A percentile compares a stretch with the other conserved stretches of the same genome.
These are phyloP conservation scores for Phrynosoma platyrhinos DNA, from an alignment of 2,113 vertebrate genomes.

Conservation along the genomic window DNA sequence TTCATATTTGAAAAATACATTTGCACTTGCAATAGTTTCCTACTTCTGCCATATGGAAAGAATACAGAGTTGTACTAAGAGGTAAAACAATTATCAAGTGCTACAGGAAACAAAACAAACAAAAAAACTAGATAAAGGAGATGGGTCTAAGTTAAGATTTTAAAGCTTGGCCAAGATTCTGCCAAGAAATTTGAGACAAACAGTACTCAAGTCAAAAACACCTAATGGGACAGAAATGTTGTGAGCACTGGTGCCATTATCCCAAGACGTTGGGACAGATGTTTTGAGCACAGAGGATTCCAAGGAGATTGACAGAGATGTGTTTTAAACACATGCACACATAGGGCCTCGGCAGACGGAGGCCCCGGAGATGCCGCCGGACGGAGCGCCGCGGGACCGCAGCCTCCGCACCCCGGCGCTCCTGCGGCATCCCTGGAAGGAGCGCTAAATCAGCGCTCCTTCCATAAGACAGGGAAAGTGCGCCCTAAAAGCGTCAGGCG, in stretches of 20 bases:
- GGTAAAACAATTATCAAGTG: not conserved
- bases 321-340: too few species aligned
- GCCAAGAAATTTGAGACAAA: constrained; percentile 43
- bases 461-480: too few species aligned
- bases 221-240: constrained; percentile 14
- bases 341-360: too few species aligned
- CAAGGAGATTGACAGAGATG: too few species aligned
- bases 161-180: constrained; percentile 32
- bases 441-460: too few species aligned
- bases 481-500: too few species aligned
- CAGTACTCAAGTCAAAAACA: constrained; percentile 14
- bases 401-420: too few species aligned
- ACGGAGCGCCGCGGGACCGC: too few species aligned
- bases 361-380: too few species aligned
- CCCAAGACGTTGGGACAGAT: too few species aligned
- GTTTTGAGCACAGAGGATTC: too few species aligned
- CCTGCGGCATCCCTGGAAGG: too few species aligned
- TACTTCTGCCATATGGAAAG: not conserved
- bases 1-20: constrained; percentile 28
- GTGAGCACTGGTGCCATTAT: constrained; percentile 2
- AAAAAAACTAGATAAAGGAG: constrained; percentile 21
- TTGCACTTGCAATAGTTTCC: not conserved
- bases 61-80: constrained; percentile 19
- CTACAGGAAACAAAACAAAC: constrained; percentile 16
- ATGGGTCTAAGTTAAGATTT: not conserved